Conservation (phyloP, 1,140 invertebrate species). For the Diorhabda elongata region DNA sequence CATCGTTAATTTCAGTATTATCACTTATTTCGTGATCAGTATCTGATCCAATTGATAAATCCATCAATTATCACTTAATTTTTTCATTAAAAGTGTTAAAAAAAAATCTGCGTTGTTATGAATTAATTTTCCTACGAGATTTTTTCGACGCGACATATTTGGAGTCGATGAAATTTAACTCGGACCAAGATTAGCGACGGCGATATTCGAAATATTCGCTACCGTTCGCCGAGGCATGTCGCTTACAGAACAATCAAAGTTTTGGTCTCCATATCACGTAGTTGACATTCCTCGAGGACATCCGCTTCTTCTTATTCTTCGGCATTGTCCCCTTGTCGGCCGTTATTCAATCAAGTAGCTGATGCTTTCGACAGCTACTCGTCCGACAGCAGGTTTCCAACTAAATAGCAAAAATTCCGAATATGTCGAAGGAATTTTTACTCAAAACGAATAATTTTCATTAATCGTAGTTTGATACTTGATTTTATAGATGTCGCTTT, state of each 20-base stretch:
- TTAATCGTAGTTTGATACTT: too few species aligned
- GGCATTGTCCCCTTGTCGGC: conserved; percentile 40
- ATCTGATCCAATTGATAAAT: too few species aligned
- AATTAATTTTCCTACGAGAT: too few species aligned
- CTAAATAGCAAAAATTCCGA: conserved; percentile 1
- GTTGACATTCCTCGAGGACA: conserved; percentile 37
- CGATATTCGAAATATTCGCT: conserved; percentile 15
- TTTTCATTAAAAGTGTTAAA: too few species aligned
- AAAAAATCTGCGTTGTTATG: too few species aligned
- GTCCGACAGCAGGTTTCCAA: not conserved
- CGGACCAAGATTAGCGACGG: conserved; percentile 8
- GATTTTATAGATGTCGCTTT: too few species aligned
- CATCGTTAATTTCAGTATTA: too few species aligned
- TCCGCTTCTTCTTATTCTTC: conserved; percentile 14
- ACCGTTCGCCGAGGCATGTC: conserved; percentile 16
- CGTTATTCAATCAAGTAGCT: conserved; percentile 40
- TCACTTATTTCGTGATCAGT: too few species aligned
- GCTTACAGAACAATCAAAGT: conserved; percentile 28
- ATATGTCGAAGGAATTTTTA: not conserved
- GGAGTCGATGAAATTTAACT: not conserved
- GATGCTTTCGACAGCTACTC: conserved; percentile 5
- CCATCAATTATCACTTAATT: too few species aligned
- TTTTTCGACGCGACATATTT: not conserved
- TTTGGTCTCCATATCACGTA: conserved; percentile 35
- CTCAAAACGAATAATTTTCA: too few species aligned